Base-by-base conservation (phyloP, 2,113 vertebrate genomes). In the Gymnocephalus cernua region DNA sequence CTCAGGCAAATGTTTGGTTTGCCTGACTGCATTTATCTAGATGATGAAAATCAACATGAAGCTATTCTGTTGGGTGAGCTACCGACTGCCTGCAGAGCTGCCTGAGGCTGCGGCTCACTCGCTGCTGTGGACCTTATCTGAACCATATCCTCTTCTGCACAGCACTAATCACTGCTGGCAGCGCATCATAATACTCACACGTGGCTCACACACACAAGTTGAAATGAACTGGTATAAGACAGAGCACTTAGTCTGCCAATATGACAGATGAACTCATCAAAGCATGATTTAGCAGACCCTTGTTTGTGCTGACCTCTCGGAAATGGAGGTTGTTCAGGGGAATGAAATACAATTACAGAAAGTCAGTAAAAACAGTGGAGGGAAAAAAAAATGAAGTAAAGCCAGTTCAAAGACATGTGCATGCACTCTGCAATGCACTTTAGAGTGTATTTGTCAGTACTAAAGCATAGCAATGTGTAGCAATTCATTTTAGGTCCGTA, bases 141-240 rank as follows among this genome's bases (percentile, higher is more conserved):
- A 86, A 88, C 72, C 51, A 1, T 35, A 77, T 74, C 69, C 56
- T 64, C 51, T n/a, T 75, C 61, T 65, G 67, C 77, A 73, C 29
- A 64, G 16, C 47, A 53, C 66, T 71, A 51, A 84, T 68, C n/a
- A 77, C 58, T 65, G 50, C 54, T 85, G 74, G 66, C 48, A 81
- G 57, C 5, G 13, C 65, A 84, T 54, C 70, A 48, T 19, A 47
- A 5, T 63, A 50, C 69, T 80, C 73, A 59, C 48, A 74, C 66
- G 65, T 48, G 63, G 64, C 66, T 67, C 70, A 83, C 63, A 65
- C 44, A 66, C 54, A 74, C 66, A 25, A 21, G 3, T 11, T 56
- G 12, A 71, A 54, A 23, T 29, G 23, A 64, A 38, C 19, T 51
- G 50, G 41, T 47, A 29, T 29, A 41, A 82, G 45, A 69, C 69